These are phyloP conservation scores for Notoglanidium macrostoma DNA, from an alignment of 2,797 vertebrate species.

Conservation along the genomic window DNA sequence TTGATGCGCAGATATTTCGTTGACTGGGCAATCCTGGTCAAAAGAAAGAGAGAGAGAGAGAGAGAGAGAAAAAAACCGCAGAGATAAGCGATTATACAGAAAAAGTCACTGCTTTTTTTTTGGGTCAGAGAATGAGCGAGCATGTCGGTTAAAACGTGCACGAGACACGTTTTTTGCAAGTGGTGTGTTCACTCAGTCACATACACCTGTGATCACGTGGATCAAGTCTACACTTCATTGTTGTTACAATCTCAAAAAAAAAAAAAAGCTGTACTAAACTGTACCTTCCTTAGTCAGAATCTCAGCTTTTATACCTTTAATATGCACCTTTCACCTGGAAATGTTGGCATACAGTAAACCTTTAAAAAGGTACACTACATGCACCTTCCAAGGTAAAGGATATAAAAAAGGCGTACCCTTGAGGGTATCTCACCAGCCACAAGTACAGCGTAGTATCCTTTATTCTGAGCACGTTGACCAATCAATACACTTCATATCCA, in stretches of 20 bases:
- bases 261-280: not conserved
- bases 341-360: not conserved
- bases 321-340: not conserved
- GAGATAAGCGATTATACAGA: constrained; percentile 5
- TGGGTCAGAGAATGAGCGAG: not conserved
- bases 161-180: not conserved
- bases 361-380: not conserved
- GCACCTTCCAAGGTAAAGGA: not conserved
- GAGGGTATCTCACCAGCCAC: too few species aligned
- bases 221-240: not conserved
- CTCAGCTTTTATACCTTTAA: not conserved
- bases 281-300: too few species aligned
- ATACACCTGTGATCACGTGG: not conserved
- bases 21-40: constrained; percentile 68
- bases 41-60: constrained; percentile 15
- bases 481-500: constrained; percentile 17
- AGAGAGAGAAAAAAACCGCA: not conserved
- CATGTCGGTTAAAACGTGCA: not conserved
- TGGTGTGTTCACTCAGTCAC: not conserved
- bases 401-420: not conserved
- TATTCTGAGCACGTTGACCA: not conserved
- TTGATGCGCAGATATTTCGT: constrained; percentile 75
- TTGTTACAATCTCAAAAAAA: not conserved
- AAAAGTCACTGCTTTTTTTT: constrained; percentile 12
- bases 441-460: not conserved